A percentile compares a stretch with the other conserved stretches of the same genome.
Evolutionary conservation across 2,888 invertebrate species (phyloP).

Genomic region (Ptychoptera contaminata): DNA sequence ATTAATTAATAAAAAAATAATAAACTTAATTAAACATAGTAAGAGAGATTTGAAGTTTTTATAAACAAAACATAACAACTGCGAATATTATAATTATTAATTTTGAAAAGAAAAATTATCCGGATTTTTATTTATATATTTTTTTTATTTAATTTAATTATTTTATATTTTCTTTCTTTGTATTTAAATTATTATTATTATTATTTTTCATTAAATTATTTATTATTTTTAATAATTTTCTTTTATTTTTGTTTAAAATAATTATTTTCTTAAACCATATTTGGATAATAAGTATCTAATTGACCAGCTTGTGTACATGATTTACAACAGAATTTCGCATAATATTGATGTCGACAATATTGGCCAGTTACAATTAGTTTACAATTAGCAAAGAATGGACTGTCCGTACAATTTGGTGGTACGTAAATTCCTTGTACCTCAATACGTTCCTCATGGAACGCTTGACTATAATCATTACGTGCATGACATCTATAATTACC

Average conservation of each 20-base stretch:
- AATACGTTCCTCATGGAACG: constrained; percentile 47
- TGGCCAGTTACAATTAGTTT: constrained; percentile 67
- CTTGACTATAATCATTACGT: constrained; percentile 51
- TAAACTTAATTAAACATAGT: no score
- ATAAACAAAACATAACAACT: no score
- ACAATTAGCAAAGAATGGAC: constrained; percentile 79
- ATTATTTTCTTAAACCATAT: constrained; percentile 12
- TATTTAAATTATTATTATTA: no score
- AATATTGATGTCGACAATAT: constrained; percentile 80
- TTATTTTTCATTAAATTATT: no score
- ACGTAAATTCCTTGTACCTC: constrained; percentile 61
- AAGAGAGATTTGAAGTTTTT: no score
- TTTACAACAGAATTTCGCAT: constrained; percentile 85
- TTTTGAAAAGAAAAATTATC: no score
- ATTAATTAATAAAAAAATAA: no score
- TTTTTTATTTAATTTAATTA: no score
- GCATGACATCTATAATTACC: constrained; percentile 77
- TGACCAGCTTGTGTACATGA: constrained; percentile 82
- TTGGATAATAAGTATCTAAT: constrained; percentile 29
- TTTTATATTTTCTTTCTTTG: no score
- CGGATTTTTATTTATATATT: no score
- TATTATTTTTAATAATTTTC: background rate
- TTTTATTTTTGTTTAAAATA: background rate
- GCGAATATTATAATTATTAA: no score
- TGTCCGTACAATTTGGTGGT: constrained; percentile 72